Evolutionary conservation across 1,140 invertebrate genomes (phyloP), one percentile per base, ranked within the genome.

Genomic region (Bilobella aurantiaca): DNA sequence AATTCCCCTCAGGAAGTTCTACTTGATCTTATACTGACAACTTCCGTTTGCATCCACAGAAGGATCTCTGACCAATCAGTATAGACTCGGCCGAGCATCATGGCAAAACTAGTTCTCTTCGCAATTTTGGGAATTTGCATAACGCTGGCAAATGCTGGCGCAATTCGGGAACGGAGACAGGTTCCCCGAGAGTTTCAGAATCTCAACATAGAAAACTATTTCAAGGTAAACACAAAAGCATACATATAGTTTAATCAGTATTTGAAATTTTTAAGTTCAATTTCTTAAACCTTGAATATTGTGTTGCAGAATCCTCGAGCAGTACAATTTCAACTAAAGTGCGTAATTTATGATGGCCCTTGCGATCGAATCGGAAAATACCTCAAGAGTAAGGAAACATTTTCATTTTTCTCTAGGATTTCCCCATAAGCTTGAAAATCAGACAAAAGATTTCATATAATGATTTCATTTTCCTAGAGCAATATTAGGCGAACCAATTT

Each of bases 171-270:
- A 18, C 29, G 49, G 3, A 29, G 71, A 37, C 68, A 70, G 65
- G 29, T 73, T 30, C 71, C 71, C 28, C 28, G 63, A 16, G 71
- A 73, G 64, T 73, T 73, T 27, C 31, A 53, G 56, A 73, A 73
- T 58, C 65, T 73, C 49, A 73, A 73, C 34, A 73, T 73, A 49
- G 71, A 73, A 66, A 66, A 68, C 32, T 73, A 73, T 37, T 42
- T 73, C 0, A 73, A 73, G 69, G 71, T 73, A 67, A 64, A 62
- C 34, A 23, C 25, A 12, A 25, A 58, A 42, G 8, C 61, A 32
- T 61, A 3, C 32, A 14, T 63, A 16, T 34, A 47, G 3, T 3
- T 2, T 23, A 14, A 63, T 57, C 21, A 27, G 1, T 21, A 62
- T 27, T 64, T 34, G 49, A 37, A 31, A 14, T 31, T 37, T 32